Evolutionary conservation across 2,888 invertebrate genomes (phyloP).

Genomic region (Marasmarcha lunaedactyla): DNA sequence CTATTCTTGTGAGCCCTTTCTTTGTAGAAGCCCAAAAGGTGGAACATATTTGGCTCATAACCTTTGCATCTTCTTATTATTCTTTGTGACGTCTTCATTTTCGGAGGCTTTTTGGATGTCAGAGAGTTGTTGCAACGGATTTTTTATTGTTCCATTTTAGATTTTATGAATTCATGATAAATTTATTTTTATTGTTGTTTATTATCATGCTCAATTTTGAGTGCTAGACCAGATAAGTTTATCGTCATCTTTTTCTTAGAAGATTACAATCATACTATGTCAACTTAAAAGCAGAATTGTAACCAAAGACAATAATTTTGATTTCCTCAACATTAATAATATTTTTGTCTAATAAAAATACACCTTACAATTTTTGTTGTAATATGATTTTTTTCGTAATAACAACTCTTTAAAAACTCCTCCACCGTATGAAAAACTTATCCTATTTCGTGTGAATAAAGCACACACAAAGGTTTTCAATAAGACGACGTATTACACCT

Average conservation of each 20-base stretch:
- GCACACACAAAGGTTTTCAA: constrained; percentile 39
- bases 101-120: constrained; percentile 14
- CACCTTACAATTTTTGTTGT: too few species aligned
- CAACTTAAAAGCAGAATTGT: too few species aligned
- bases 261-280: too few species aligned
- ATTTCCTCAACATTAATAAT: too few species aligned
- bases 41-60: constrained; percentile 49
- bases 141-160: neutral
- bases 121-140: constrained; percentile 22
- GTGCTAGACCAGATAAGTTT: too few species aligned
- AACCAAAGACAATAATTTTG: too few species aligned
- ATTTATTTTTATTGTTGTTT: too few species aligned
- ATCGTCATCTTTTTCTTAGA: too few species aligned
- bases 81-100: constrained; percentile 45
- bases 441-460: constrained; percentile 44
- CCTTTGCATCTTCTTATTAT: constrained; percentile 41
- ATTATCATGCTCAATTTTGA: too few species aligned
- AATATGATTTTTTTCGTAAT: too few species aligned
- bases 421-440: constrained; percentile 27
- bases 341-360: too few species aligned
- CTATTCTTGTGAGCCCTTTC: constrained; percentile 25
- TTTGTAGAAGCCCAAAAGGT: constrained; percentile 38
- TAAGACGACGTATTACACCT: constrained; percentile 26
- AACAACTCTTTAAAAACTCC: constrained; percentile 21
- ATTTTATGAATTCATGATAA: too few species aligned